Evolutionary conservation across 2,888 invertebrate species (phyloP).

Genomic region (Volucella bombylans): DNA sequence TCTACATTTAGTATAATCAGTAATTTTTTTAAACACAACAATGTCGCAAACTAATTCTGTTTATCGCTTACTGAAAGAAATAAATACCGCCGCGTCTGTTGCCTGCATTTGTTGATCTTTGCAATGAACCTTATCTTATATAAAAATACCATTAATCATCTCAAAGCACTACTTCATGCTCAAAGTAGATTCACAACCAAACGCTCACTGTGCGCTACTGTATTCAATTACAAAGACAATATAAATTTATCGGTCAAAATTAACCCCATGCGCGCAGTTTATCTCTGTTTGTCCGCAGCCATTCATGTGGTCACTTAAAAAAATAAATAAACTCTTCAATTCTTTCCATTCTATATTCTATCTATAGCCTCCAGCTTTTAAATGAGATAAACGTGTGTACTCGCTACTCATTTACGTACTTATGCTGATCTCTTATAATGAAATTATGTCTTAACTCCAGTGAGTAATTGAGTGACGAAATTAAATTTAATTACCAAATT

Average conservation of each 20-base stretch:
- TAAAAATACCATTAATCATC: conserved; percentile 57
- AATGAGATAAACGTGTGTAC: conserved; percentile 5
- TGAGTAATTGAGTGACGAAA: conserved; percentile 66
- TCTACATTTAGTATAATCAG: neutral
- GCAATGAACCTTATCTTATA: conserved; percentile 47
- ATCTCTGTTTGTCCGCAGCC: conserved; percentile 42
- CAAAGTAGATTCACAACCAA: conserved; percentile 15
- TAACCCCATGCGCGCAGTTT: conserved; percentile 64
- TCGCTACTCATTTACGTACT: neutral
- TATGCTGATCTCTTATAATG: conserved; percentile 13
- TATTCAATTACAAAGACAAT: conserved; percentile 63
- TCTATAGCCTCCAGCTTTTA: neutral
- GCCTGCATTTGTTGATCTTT: conserved; percentile 53
- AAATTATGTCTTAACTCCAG: conserved; percentile 45
- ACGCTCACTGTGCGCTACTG: neutral
- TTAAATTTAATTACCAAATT: conserved; percentile 41
- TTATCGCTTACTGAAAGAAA: neutral
- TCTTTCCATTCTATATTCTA: neutral
- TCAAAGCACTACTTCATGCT: neutral
- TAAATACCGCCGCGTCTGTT: neutral
- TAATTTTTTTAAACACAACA: conserved; percentile 8
- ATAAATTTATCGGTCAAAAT: conserved; percentile 66
- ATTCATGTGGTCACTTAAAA: conserved; percentile 33
- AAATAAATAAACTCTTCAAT: conserved; percentile 31
- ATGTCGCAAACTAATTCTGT: neutral